phyloP scores from a whole-genome alignment of 1,140 invertebrate species.

The Drosophila nasuta region DNA sequence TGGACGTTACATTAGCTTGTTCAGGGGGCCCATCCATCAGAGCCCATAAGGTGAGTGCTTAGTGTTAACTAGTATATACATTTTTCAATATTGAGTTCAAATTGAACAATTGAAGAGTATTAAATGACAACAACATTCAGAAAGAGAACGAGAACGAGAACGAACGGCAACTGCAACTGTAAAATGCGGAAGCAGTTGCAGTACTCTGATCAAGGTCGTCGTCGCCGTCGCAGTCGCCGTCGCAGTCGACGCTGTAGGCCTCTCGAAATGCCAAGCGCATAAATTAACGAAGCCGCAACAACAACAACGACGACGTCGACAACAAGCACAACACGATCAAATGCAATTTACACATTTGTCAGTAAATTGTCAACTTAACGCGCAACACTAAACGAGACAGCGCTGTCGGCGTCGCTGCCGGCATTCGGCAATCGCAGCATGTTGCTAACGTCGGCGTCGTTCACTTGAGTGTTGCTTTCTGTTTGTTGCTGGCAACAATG shows the following conservation, averaged over 20 bases:
- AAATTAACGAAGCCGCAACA: constrained; percentile 67
- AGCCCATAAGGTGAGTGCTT: constrained; percentile 91
- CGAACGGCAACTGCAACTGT: constrained; percentile 35
- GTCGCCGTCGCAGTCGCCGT: constrained; percentile 5
- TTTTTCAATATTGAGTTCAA: too few relatives aligned
- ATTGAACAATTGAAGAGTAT: too few relatives aligned
- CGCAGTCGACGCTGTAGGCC: constrained; percentile 31
- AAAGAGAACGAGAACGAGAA: too few relatives aligned
- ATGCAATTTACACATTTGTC: constrained; percentile 84
- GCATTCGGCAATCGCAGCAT: constrained; percentile 26
- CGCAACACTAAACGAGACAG: constrained; percentile 65
- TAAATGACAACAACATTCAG: too few relatives aligned
- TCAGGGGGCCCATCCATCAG: constrained; percentile 96
- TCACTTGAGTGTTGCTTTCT: constrained; percentile 3
- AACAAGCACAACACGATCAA: constrained; percentile 73
- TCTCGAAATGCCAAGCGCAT: constrained; percentile 73
- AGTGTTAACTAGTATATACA: too few relatives aligned
- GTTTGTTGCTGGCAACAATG: constrained; percentile 73
- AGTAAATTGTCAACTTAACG: constrained; percentile 84
- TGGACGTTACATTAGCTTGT: constrained; percentile 97
- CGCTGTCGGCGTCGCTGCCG: constrained; percentile 20
- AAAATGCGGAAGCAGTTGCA: constrained; percentile 61
- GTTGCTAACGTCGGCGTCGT: constrained; percentile 43
- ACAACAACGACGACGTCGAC: constrained; percentile 34
- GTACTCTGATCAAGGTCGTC: constrained; percentile 61